Conservation (phyloP, 2,797 vertebrate species). For the Propithecus deckenii region DNA sequence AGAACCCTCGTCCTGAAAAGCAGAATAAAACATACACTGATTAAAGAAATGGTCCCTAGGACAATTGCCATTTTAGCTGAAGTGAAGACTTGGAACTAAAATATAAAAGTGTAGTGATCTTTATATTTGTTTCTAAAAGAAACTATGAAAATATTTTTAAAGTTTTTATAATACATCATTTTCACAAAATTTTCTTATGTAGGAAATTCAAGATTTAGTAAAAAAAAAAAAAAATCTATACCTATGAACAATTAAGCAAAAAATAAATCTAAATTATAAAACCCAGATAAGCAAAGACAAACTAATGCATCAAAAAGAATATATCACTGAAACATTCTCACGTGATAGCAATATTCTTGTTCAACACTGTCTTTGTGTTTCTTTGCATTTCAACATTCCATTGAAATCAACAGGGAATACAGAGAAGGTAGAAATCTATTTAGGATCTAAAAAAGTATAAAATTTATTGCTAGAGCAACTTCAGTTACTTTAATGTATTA, state of each 20-base stretch:
- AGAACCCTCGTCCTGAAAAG: conserved; percentile 81
- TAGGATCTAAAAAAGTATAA: not conserved
- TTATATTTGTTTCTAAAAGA: not conserved
- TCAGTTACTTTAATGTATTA: not conserved
- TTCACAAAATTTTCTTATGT: conserved; percentile 16
- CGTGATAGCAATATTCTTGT: conserved; percentile 7
- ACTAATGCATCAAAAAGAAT: not conserved
- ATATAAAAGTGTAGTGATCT: not conserved
- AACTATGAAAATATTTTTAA: conserved; percentile 21
- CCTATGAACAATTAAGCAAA: conserved; percentile 29
- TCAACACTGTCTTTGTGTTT: conserved; percentile 35
- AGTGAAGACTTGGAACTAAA: conserved; percentile 33
- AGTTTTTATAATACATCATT: not conserved
- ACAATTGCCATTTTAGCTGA: not conserved
- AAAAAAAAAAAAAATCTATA: conserved; percentile 2
- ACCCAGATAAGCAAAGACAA: conserved; percentile 29
- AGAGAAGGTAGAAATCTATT: not conserved
- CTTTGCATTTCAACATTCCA: conserved; percentile 45
- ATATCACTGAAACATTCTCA: not conserved
- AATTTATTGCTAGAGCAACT: not conserved
- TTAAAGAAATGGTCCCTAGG: conserved; percentile 41
- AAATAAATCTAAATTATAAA: conserved; percentile 38
- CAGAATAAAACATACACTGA: not conserved
- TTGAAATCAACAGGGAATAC: not conserved
- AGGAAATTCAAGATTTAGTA: conserved; percentile 35